Base-by-base conservation (phyloP, 2,113 vertebrate species). In the Scomber colias region DNA sequence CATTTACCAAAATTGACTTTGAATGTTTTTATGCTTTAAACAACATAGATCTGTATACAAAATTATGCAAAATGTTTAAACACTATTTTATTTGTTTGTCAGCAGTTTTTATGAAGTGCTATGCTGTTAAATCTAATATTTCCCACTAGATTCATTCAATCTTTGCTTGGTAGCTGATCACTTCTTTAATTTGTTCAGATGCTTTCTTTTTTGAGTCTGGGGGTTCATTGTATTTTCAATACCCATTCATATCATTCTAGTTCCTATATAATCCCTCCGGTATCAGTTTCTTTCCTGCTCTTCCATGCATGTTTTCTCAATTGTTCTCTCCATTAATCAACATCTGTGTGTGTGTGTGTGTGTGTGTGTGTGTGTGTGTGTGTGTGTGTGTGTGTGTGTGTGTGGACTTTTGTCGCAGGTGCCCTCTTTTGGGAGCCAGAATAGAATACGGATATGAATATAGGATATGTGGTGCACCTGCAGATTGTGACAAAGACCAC, bases 381-480 rank as follows among this genome's bases (percentile, higher is more conserved):
- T 62, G 31, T 61, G 44, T 45, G 46, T 70, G 51, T 56, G 53
- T 60, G 45, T 35, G 24, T 27, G 24, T 74, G 59, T 40, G 71
- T 71, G 55, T 59, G 79, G 54, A 3, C 24, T 27, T 27, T 27
- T 27, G 24, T 27, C 3, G 76, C 92, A 95, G 93, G 93, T 94
- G 93, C 89, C 85, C 77, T 90, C 93, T 90, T 92, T 64, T 16
- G 92, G 90, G 88, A 93, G 87, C 83, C 79, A 92, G 90, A 92
- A 92, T 92, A 92, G 90, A 91, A 92, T 91, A 87, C 93, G 92
- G 94, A 95, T 94, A 93, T 95, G 91, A 95, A 90, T 93, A 89
- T 93, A 83, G 94, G 92, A 93, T 90, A 84, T 82, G 82, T 40
- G 53, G 81, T 87, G 91, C 92, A 95, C 91, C 92, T 94, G 93